Base-by-base conservation (phyloP, 2,888 invertebrate species). In the Cepaea hortensis region DNA sequence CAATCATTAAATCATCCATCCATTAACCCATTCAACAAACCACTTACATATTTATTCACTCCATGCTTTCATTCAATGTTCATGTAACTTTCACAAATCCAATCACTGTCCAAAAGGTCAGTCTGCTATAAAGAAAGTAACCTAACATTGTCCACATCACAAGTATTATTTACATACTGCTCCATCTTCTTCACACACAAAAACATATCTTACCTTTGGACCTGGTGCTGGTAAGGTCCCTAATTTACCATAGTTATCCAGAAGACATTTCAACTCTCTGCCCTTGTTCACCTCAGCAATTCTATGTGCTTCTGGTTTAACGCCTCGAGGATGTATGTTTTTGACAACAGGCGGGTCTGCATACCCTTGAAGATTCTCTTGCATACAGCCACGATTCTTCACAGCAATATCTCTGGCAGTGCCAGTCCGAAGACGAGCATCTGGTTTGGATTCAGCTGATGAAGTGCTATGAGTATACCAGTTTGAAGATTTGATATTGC, bases 191-290 rank as follows among this genome's bases (percentile, higher is more conserved):
- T 15, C 18, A 68, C 4, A 20, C 0, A 68, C 18, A 68, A 68
- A 55, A 11, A 55, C 55, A 55, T 11, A 55, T 35, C 46, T 82
- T 76, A 86, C 87, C 88, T 92, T 93, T 35, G 90, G 91, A 1
- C 83, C 90, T 3, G 91, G 91, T 80, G 84, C 65, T 20, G 90
- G 90, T 3, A 88, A 84, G 0, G 91, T 50, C 35, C 81, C 86
- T 55, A 92, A 81, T 77, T 91, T 91, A 18, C 92, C 93, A 85
- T 93, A 93, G 87, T 92, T 91, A 79, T 91, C 93, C 77, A 93
- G 91, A 23, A 93, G 88, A 72, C 91, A 90, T 77, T 87, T 92
- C 91, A 93, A 92, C 20, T 90, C 91, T 50, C 88, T 91, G n/a
- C 93, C 93, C 87, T 91, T 91, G 84, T 91, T 91, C 46, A 89